Percentiles rank a stretch among this genome's conserved stretches.
phyloP scores from a whole-genome alignment of 1,140 invertebrate genomes.

The roundworm (Caenorhabditis elegans) region WBcel235 BX284604.4:17466001-17466500 shows the following conservation, averaged over 20 bases:
- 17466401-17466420: too few relatives aligned
- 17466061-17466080: constrained; percentile 2
- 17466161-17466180: neutral
- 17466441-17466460: too few relatives aligned
- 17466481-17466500: neutral
- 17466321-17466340: constrained; percentile 64
- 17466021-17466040: neutral
- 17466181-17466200: neutral
- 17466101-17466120: neutral
- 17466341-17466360: constrained; percentile 64
- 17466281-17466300: constrained; percentile 44
- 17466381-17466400: constrained; percentile 57
- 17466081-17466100: neutral
- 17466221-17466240: neutral
- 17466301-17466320: constrained; percentile 66
- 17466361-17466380: constrained; percentile 58
- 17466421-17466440: too few relatives aligned
- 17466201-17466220: neutral
- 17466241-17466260: neutral
- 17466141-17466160: neutral
- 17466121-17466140: neutral
- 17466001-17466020: neutral
- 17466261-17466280: constrained; percentile 27
- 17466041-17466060: neutral
- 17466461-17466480: too few relatives aligned